Conservation (phyloP, 2,797 vertebrate genomes). For the Allobates femoralis region DNA sequence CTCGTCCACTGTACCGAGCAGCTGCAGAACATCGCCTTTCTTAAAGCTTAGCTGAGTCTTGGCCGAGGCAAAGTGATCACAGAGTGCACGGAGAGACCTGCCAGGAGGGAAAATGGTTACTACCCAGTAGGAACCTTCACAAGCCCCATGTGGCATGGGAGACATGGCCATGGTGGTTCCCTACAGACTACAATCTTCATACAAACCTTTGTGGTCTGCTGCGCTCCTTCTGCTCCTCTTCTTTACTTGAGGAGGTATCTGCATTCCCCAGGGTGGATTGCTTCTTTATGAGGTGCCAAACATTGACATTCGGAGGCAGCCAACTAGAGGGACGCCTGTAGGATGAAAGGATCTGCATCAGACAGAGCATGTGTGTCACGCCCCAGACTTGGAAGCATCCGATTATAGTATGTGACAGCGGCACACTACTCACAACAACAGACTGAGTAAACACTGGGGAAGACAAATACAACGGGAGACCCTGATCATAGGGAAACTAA, state of each 20-base stretch:
- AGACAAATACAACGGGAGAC: too few species aligned
- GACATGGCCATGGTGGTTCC: not conserved
- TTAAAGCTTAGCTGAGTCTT: constrained; percentile 86
- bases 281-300: constrained; percentile 71
- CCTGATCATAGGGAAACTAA: too few species aligned
- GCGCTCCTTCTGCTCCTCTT: not conserved
- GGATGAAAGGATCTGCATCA: not conserved
- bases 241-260: not conserved
- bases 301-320: constrained; percentile 82
- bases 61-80: constrained; percentile 81
- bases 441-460: too few species aligned
- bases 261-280: not conserved
- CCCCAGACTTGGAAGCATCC: too few species aligned
- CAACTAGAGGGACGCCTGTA: constrained; percentile 91
- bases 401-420: too few species aligned
- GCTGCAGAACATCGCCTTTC: constrained; percentile 87
- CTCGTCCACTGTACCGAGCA: constrained; percentile 86
- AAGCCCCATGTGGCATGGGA: not conserved
- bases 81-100: constrained; percentile 89
- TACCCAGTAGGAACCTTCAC: not conserved
- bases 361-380: too few species aligned
- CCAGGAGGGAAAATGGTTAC: not conserved
- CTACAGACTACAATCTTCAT: too few species aligned
- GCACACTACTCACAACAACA: too few species aligned
- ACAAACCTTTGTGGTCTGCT: constrained; percentile 27